A percentile compares a stretch with the other conserved stretches of the same genome.
phyloP scores from a whole-genome alignment of 64 coral and sea anemone genomes.

The Catalaphyllia jardinei region DNA sequence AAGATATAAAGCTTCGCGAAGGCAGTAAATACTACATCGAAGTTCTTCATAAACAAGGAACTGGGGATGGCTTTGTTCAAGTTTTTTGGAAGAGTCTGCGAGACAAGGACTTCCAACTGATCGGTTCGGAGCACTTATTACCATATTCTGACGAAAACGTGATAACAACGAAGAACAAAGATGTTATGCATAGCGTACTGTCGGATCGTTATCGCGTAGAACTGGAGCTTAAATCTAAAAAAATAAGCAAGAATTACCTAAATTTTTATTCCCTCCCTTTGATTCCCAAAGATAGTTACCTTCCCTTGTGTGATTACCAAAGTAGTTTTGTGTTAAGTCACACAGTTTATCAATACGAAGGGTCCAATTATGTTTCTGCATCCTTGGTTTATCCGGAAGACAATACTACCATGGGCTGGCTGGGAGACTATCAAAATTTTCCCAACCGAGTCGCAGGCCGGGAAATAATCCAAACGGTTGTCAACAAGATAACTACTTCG shows the following conservation, averaged over 20 bases:
- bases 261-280: conserved; percentile 34
- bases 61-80: not conserved
- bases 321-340: not conserved
- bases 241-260: not conserved
- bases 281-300: not conserved
- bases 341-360: not conserved
- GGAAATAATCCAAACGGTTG: conserved; percentile 8
- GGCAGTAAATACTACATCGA: conserved; percentile 70
- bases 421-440: not conserved
- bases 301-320: conserved; percentile 5
- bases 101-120: not conserved
- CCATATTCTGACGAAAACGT: not conserved
- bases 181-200: not conserved
- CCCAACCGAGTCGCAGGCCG: not conserved
- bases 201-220: not conserved
- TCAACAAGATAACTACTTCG: not conserved
- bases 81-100: not conserved
- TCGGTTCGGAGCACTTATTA: not conserved
- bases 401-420: conserved; percentile 1
- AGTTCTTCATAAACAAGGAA: conserved; percentile 37
- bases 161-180: not conserved
- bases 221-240: not conserved
- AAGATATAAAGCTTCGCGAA: not conserved
- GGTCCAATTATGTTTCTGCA: not conserved
- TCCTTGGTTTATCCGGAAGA: conserved; percentile 5